Evolutionary conservation across 2,797 vertebrate species (phyloP), one percentile per base, ranked within the genome.

Genomic region (Erpetoichthys calabaricus): DNA sequence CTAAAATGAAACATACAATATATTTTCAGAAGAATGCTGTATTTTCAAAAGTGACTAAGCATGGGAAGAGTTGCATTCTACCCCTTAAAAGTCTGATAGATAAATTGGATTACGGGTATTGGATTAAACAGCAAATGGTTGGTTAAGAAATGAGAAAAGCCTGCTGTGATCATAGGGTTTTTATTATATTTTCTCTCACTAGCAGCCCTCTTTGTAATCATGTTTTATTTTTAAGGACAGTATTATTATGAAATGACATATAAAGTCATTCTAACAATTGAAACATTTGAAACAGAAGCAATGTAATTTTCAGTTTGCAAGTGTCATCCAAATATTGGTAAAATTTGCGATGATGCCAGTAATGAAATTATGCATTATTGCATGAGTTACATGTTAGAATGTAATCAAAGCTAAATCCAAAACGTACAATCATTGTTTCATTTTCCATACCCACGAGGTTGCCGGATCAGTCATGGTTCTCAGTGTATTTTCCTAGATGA

Each of bases 61-160:
- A 75, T 78, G 77, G 78, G 82, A 91, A 91, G 25, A 25, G 86
- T 92, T 92, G 78, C 86, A 89, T 87, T 83, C 83, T 87, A 80
- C 79, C 80, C 79, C 83, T 89, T 89, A 90, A 90, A 90, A 91
- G 86, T 91, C 88, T 77, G 86, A 91, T 93, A 87, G 86, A 91
- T 90, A 95, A 94, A 96, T 95, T 95, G 91, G 92, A 96, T 98
- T 93, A 97, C 83, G 85, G 86, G 84, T 86, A 91, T 94, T 93
- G 90, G 90, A 97, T 97, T 96, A 94, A 92, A 94, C 82, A 88
- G 89, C 85, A 91, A 92, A 89, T 86, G 89, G 85, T 76, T 79
- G 86, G 83, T 92, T 85, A 84, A 90, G 88, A 91, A 92, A 91
- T 87, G 84, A 91, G 88, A 91, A 83, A 84, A 86, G 86, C 79